These are phyloP conservation scores for Siniperca knerii DNA, from an alignment of 2,113 vertebrate species.

Conservation along the genomic window DNA sequence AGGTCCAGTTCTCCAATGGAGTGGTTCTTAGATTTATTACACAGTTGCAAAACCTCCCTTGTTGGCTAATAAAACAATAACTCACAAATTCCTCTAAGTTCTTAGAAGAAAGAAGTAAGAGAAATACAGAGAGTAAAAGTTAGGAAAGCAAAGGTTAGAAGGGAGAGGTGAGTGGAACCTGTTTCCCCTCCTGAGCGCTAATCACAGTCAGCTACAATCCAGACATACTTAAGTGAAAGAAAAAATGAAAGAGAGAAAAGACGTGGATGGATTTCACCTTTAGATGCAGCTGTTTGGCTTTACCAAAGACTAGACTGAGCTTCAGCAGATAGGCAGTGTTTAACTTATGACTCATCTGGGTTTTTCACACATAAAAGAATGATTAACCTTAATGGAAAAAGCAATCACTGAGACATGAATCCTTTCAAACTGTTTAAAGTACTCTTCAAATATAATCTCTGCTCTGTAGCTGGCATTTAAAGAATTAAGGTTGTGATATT, in stretches of 20 bases:
- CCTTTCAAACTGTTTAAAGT: conserved; percentile 31
- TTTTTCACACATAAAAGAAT: conserved; percentile 20
- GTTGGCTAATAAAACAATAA: not conserved
- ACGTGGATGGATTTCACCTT: not conserved
- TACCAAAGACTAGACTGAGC: not conserved
- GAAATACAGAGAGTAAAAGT: not conserved
- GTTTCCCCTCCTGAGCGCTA: not conserved
- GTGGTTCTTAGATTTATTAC: no score
- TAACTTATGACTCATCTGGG: conserved; percentile 30
- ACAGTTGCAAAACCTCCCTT: no score
- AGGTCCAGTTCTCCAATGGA: no score
- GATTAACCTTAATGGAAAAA: conserved; percentile 11
- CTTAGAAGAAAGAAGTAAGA: not conserved
- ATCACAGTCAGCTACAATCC: not conserved
- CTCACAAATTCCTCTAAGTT: not conserved
- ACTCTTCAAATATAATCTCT: not conserved
- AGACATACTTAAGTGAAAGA: not conserved
- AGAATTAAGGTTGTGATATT: not conserved
- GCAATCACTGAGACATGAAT: not conserved
- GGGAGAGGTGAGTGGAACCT: not conserved
- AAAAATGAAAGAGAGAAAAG: not conserved
- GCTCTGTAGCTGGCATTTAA: not conserved
- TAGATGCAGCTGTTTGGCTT: conserved; percentile 1
- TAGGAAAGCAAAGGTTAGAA: not conserved
- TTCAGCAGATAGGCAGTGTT: conserved; percentile 12